phyloP scores from a whole-genome alignment of 2,797 vertebrate species.

The Thamnophis elegans region DNA sequence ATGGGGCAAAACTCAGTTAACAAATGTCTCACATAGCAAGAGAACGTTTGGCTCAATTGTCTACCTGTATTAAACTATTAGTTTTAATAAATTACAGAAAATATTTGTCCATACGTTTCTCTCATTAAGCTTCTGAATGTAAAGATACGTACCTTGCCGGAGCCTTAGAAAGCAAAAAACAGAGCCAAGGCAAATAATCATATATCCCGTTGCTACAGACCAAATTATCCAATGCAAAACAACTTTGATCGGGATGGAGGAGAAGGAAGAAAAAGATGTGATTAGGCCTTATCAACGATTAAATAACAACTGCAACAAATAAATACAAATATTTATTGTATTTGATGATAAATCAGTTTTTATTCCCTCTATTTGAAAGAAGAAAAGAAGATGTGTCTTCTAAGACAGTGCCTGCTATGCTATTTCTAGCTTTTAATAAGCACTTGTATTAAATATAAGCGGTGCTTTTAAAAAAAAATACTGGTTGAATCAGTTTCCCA shows the following conservation, averaged over 20 bases:
- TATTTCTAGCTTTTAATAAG: not conserved
- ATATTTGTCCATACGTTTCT: not conserved
- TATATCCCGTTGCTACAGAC: not conserved
- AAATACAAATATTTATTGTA: not conserved
- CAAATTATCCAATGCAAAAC: slow-evolving; percentile 18
- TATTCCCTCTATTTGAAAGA: not conserved
- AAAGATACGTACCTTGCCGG: not conserved
- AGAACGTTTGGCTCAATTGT: too few relatives aligned
- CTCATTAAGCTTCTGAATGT: not conserved
- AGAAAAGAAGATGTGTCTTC: not conserved
- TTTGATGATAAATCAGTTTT: not conserved
- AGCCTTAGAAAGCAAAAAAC: not conserved
- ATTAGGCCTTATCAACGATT: not conserved
- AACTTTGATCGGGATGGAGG: not conserved
- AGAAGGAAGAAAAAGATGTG: not conserved
- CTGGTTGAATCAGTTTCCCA: not conserved
- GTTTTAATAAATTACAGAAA: not conserved
- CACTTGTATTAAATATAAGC: not conserved
- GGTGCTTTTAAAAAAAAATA: not conserved
- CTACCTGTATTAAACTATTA: not conserved
- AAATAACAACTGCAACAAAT: not conserved
- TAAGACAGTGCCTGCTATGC: not conserved
- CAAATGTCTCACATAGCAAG: too few relatives aligned
- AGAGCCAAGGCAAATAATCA: not conserved
- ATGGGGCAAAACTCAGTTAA: too few relatives aligned